phyloP scores from a whole-genome alignment of 2,888 invertebrate species.

The Cheiracanthium punctorium region DNA sequence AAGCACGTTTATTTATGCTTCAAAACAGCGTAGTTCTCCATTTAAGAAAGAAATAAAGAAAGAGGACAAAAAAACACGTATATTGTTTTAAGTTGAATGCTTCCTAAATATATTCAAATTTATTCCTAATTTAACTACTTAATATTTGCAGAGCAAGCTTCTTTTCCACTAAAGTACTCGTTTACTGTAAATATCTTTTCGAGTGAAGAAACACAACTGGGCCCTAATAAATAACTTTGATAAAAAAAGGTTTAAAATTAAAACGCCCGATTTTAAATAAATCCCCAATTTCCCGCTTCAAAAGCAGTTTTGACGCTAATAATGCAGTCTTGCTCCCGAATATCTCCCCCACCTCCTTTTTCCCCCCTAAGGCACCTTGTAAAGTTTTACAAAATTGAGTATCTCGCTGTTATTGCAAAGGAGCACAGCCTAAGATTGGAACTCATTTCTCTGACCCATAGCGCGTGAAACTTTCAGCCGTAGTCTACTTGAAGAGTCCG shows the following conservation, averaged over 20 bases:
- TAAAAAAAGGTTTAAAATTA: constrained; percentile 21
- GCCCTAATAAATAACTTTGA: background rate
- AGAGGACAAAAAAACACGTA: no score
- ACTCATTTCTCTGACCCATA: constrained; percentile 49
- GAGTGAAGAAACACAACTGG: background rate
- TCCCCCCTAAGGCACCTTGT: constrained; percentile 3
- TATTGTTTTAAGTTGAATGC: background rate
- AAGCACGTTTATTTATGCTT: no score
- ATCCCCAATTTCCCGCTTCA: constrained; percentile 48
- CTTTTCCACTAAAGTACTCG: background rate
- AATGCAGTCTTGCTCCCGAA: no score
- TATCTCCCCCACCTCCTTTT: constrained; percentile 25
- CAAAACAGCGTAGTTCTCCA: no score
- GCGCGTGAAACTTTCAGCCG: constrained; percentile 29
- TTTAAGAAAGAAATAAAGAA: no score
- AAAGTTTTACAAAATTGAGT: constrained; percentile 41
- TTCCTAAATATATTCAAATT: background rate
- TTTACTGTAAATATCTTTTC: background rate
- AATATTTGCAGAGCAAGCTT: background rate
- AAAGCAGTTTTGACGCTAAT: constrained; percentile 33
- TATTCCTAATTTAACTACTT: background rate
- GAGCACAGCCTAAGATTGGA: constrained; percentile 9
- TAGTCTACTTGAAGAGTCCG: constrained; percentile 33
- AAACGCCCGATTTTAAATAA: constrained; percentile 47
- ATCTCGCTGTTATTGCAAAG: constrained; percentile 47